Evolutionary conservation across 2,797 vertebrate genomes (phyloP).

Genomic region (Cossypha dichroa): DNA sequence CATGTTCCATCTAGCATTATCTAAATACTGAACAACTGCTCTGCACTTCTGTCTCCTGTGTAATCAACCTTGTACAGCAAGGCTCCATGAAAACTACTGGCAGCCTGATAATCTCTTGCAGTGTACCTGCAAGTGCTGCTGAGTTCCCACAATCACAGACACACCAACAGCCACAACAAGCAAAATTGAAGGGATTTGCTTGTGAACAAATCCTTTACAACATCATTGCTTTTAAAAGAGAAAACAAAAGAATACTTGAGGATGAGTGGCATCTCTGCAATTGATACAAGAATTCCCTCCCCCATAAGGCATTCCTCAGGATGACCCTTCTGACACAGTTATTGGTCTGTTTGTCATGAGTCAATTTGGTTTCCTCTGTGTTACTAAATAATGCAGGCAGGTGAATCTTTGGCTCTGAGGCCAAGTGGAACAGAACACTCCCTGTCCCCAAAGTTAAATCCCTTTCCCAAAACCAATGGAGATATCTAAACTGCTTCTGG

Average conservation of each 20-base stretch:
- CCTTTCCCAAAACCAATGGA: background rate
- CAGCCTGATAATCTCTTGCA: background rate
- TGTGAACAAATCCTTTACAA: background rate
- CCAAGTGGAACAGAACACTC: background rate
- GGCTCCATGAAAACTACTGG: background rate
- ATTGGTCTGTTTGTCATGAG: background rate
- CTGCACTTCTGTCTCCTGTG: background rate
- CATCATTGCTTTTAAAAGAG: background rate
- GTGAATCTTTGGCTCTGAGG: background rate
- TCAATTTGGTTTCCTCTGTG: background rate
- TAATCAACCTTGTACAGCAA: background rate
- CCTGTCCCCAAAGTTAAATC: background rate
- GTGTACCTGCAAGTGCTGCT: background rate
- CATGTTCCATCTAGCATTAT: background rate
- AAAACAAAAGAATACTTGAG: background rate
- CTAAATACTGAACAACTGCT: background rate
- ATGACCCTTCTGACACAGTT: background rate
- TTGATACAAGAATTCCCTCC: background rate
- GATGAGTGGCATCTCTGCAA: background rate
- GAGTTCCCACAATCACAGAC: background rate
- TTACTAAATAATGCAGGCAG: slow-evolving; percentile 12
- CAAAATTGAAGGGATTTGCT: background rate
- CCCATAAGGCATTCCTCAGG: background rate
- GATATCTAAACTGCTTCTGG: background rate
- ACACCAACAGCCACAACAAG: background rate